Conservation (phyloP, 2,113 vertebrate genomes). For the Muscicapa adusta region DNA sequence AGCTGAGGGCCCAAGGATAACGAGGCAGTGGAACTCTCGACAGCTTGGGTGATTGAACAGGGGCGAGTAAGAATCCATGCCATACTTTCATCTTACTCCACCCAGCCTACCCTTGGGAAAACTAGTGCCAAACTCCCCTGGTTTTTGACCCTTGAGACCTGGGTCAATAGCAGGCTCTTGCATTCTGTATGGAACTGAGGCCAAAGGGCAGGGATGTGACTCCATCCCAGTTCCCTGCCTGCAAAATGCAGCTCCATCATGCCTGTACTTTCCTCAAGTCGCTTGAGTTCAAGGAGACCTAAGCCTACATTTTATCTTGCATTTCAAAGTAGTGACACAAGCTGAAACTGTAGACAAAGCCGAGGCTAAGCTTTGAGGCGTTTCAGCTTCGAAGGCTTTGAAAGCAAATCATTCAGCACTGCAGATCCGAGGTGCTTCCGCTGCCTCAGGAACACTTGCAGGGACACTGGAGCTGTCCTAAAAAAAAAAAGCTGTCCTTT, state of each 20-base stretch:
- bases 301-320: not conserved
- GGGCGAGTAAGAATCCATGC: not conserved
- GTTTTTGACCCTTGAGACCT: not conserved
- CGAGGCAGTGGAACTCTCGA: fast-evolving
- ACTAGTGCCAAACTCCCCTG: not conserved
- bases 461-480: not conserved
- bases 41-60: not conserved
- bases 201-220: not conserved
- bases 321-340: constrained; percentile 26
- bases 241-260: not conserved
- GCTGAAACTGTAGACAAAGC: not conserved
- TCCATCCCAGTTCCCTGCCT: not conserved
- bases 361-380: constrained; percentile 11
- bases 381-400: not conserved
- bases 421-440: not conserved
- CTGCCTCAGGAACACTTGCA: not conserved
- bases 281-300: not conserved
- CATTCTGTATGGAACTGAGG: not conserved
- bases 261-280: not conserved
- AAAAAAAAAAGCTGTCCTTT: not conserved
- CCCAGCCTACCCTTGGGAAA: not conserved
- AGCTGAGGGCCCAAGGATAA: not conserved
- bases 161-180: not conserved
- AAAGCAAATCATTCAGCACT: not conserved
- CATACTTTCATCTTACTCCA: not conserved